Evolutionary conservation across 2,113 vertebrate species (phyloP), one percentile per base, ranked within the genome.

Genomic region (Nerophis ophidion): DNA sequence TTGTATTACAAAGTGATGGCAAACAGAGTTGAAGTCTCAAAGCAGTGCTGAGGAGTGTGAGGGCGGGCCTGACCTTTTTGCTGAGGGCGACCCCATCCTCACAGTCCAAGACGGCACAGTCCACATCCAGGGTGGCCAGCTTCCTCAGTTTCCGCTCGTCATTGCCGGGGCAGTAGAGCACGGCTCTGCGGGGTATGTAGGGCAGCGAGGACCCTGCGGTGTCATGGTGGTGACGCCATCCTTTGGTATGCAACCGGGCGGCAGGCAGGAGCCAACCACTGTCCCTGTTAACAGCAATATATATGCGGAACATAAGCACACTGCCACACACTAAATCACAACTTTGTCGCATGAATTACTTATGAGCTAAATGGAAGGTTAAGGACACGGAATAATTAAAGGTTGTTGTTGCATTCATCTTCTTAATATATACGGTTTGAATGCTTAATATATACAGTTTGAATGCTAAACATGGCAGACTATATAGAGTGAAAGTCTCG

Each of bases 1-100:
- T 42, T 42, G 40, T 42, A 44, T 44, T 44, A 40, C 10, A 11
- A 44, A 44, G 40, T 6, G 11, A 44, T 44, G 40, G 40, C 40
- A 11, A 44, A 44, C 11, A 44, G 8, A 12, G 11, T 44, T 5
- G 5, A 12, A 44, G 40, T 26, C 26, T 26, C 26, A 26, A 26
- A 3, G 26, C 26, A 26, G 19, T 26, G 19, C 1, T 26, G 26
- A 26, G 26, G 26, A 26, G 1, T 26, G 26, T 26, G 26, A 26
- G 26, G 26, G 26, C 26, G 26, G 26, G 26, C 11, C 40, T 49
- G 91, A 98, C 95, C 94, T 99, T 99, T 82, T 91, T 94, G 83
- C 88, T 98, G 63, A 93, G 83, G 74, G 96, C 97, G 63, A 99
- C 97, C 0, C 95, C 97, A 48, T 99, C 97, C 84, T 99, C 96